These are phyloP conservation scores for Schlechtendalia chinensis DNA, from an alignment of 1,140 invertebrate species.

Conservation along the genomic window DNA sequence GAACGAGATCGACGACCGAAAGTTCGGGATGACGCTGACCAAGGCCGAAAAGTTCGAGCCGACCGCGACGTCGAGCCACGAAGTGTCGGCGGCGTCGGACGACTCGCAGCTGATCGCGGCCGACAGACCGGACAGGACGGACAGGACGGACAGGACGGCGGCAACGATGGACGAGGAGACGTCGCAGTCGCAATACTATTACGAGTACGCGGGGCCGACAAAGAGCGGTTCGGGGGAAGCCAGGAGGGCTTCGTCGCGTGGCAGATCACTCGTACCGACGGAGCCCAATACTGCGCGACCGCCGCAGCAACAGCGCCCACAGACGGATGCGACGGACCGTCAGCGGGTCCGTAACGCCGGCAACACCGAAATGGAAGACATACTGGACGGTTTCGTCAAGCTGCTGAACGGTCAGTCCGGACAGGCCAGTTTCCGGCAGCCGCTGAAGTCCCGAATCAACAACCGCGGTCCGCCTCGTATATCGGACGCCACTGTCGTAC, in stretches of 20 bases:
- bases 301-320: constrained; percentile 54
- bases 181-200: constrained; percentile 39
- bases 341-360: constrained; percentile 58
- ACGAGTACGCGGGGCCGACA: constrained; percentile 37
- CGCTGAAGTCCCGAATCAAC: constrained; percentile 72
- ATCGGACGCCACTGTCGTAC: constrained; percentile 70
- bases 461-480: constrained; percentile 82
- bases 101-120: neutral
- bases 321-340: constrained; percentile 57
- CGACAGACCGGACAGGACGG: constrained; percentile 3
- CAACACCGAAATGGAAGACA: constrained; percentile 82
- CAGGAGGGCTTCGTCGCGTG: constrained; percentile 51
- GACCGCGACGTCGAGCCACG: neutral
- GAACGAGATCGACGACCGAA: constrained; percentile 30
- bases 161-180: constrained; percentile 1
- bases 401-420: constrained; percentile 75
- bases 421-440: constrained; percentile 61
- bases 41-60: neutral
- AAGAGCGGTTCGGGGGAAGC: constrained; percentile 50
- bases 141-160: neutral
- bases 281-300: constrained; percentile 48
- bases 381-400: constrained; percentile 86
- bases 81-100: neutral
- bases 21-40: constrained; percentile 9
- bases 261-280: constrained; percentile 50